phyloP scores from a whole-genome alignment of 2,888 invertebrate genomes.

The Melipona beecheii region DNA sequence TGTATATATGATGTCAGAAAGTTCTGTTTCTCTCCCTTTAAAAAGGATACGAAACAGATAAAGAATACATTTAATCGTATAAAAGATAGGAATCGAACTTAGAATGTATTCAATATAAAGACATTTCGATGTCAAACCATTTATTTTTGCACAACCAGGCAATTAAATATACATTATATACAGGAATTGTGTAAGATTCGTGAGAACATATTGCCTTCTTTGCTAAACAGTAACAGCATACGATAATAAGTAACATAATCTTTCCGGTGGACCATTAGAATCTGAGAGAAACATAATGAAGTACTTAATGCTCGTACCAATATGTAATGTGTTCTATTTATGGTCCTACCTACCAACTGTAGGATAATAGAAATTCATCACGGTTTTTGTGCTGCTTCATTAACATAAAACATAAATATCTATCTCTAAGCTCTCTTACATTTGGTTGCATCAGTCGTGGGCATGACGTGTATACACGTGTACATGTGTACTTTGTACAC shows the following conservation, averaged over 20 bases:
- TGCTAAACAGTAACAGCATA: constrained; percentile 29
- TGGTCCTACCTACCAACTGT: constrained; percentile 17
- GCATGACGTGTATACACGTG: constrained; percentile 37
- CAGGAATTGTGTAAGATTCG: constrained; percentile 49
- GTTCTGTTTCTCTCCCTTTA: not conserved
- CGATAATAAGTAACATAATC: constrained; percentile 59
- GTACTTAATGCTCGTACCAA: not conserved
- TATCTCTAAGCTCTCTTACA: constrained; percentile 71
- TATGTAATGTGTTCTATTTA: constrained; percentile 1
- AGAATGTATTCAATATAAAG: not conserved
- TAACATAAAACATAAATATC: constrained; percentile 64
- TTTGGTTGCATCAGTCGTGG: constrained; percentile 81
- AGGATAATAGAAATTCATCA: not conserved
- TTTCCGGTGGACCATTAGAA: constrained; percentile 1
- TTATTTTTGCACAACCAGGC: constrained; percentile 61
- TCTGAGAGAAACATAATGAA: not conserved
- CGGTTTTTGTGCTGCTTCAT: constrained; percentile 16
- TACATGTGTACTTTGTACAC: not conserved
- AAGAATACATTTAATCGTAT: not conserved
- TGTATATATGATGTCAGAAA: not conserved
- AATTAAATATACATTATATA: constrained; percentile 75
- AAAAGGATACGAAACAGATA: not conserved
- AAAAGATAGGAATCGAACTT: constrained; percentile 5
- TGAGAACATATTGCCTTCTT: constrained; percentile 23
- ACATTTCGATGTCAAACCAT: constrained; percentile 50